Conservation (phyloP, 1,140 invertebrate species). For the Ganaspis sp. region DNA sequence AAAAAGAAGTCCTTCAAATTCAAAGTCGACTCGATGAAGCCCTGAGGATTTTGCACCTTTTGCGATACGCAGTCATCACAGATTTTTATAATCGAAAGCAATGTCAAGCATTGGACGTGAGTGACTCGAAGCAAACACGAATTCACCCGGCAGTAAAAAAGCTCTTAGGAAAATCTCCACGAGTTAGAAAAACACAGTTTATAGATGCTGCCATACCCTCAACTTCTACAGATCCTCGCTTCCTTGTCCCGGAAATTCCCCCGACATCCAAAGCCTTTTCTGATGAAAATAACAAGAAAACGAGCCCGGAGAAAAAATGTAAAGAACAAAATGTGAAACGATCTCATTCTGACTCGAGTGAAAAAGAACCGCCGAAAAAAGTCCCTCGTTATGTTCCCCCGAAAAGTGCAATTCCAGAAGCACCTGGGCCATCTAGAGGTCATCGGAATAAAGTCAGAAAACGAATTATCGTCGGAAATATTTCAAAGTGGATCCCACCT, state of each 20-base stretch:
- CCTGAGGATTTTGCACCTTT: constrained; percentile 81
- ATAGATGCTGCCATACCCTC: constrained; percentile 44
- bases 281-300: constrained; percentile 22
- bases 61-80: constrained; percentile 82
- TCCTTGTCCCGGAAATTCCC: constrained; percentile 28
- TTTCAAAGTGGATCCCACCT: constrained; percentile 88
- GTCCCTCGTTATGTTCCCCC: constrained; percentile 72
- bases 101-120: constrained; percentile 71
- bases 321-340: constrained; percentile 39
- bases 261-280: constrained; percentile 33
- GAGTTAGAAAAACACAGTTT: constrained; percentile 41
- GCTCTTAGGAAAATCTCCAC: constrained; percentile 79
- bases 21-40: constrained; percentile 80
- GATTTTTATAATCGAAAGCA: constrained; percentile 83
- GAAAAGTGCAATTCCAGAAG: constrained; percentile 60
- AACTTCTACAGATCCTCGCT: constrained; percentile 43
- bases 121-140: constrained; percentile 77
- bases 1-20: constrained; percentile 77
- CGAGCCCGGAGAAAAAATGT: constrained; percentile 20
- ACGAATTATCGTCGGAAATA: constrained; percentile 86
- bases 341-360: constrained; percentile 6
- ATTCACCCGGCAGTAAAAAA: constrained; percentile 85
- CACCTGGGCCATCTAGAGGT: constrained; percentile 59
- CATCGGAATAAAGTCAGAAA: constrained; percentile 65
- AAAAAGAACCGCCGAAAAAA: constrained; percentile 59